Base-by-base conservation (phyloP, 2,113 vertebrate genomes). In the Cacatua alba region DNA sequence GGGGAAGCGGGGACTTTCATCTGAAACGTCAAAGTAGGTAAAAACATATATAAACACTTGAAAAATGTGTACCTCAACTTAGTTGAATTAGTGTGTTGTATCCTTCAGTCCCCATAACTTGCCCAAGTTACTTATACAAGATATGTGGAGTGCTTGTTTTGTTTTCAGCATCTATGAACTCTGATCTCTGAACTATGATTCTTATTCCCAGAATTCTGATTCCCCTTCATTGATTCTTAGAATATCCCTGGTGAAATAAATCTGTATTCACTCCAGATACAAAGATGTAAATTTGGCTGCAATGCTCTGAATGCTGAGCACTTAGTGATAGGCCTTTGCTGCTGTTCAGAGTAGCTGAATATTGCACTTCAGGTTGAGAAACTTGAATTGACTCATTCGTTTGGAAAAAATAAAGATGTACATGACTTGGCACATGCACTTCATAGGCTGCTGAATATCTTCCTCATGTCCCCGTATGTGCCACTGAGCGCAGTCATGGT, bases 271-370 rank as follows among this genome's bases (percentile, higher is more conserved):
- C 4, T 39, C n/a, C 7, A 39, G 17, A 91, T 83, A 3, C 1
- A 31, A 21, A 51, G 11, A 12, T 0, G 0, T 41, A 39, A 25
- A 37, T 11, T 11, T 55, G 14, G 33, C 39, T 29, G 6, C 44
- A 46, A 25, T 14, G 13, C 37, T 83, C 29, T 79, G 46, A 75
- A 8, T 35, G 31, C 29, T 48, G 43, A 49, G 48, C 31, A 11
- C 13, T 49, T 28, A 19, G 11, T 39, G 85, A 21, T 28, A 24
- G 43, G 33, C 9, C 21, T 72, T 64, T 18, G 35, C 52, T 49
- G 28, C 37, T 81, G 10, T 53, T 92, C 23, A 31, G 15, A 49
- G n/a, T 7, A 64, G 57, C 48, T 86, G 48, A 77, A 24, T 60
- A 6, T 11, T 59, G 49, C 28, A 24, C 25, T 62, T 64, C 6